phyloP scores from a whole-genome alignment of 2,888 invertebrate species.

The Lasioglossum figueresi region DNA sequence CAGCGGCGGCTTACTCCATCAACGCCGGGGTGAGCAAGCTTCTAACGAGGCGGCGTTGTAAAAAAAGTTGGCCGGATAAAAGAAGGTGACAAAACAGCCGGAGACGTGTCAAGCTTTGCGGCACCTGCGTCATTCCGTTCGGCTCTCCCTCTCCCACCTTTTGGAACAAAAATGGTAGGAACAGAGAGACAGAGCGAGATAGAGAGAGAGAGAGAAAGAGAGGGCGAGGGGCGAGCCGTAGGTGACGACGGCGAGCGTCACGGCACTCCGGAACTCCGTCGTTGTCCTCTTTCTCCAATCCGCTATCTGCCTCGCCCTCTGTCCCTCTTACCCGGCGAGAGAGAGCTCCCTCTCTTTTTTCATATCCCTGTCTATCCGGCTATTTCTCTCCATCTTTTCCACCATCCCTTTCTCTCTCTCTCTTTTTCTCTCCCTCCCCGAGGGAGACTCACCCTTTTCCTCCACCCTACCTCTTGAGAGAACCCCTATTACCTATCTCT shows the following conservation, averaged over 20 bases:
- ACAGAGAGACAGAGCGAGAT: conserved; percentile 5
- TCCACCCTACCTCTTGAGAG: conserved; percentile 21
- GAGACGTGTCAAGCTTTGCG: conserved; percentile 78
- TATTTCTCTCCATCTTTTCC: conserved; percentile 55
- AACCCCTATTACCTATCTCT: conserved; percentile 49
- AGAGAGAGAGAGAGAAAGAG: too few relatives aligned
- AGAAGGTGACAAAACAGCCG: conserved; percentile 73
- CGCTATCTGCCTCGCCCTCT: conserved; percentile 3
- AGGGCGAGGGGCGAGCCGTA: conserved; percentile 3
- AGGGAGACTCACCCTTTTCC: background rate
- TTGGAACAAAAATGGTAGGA: background rate
- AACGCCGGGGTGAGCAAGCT: conserved; percentile 61
- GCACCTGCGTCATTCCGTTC: conserved; percentile 74
- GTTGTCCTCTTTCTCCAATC: conserved; percentile 6
- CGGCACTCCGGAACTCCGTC: conserved; percentile 9
- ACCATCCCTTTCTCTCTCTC: background rate
- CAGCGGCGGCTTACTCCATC: conserved; percentile 70
- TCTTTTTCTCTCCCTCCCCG: conserved; percentile 17
- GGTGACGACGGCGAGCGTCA: conserved; percentile 57
- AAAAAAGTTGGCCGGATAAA: conserved; percentile 72
- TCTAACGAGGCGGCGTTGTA: conserved; percentile 69
- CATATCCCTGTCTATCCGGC: conserved; percentile 43
- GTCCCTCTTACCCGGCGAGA: background rate
- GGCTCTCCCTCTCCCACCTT: conserved; percentile 18
- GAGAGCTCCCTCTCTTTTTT: conserved; percentile 28